Evolutionary conservation across 2,113 vertebrate genomes (phyloP).

Genomic region (Prunella himalayana): DNA sequence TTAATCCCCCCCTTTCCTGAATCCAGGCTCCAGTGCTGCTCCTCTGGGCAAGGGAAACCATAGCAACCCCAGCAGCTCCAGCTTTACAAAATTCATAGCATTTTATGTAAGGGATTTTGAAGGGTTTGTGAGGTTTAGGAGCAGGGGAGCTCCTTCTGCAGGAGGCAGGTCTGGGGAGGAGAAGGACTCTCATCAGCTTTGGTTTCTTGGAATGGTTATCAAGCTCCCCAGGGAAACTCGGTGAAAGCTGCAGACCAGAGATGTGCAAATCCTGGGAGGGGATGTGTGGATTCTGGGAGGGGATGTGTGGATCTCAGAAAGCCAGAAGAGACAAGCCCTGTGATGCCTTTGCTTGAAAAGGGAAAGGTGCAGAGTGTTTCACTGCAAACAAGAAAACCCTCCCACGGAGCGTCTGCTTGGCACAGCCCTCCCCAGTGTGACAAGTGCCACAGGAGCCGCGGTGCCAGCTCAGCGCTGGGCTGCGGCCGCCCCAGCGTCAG

Average conservation of each 20-base stretch:
- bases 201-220: background rate
- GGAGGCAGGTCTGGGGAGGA: background rate
- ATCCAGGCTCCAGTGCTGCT: slow-evolving; percentile 42
- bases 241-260: background rate
- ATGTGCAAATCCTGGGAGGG: background rate
- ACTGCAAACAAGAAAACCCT: slow-evolving; percentile 65
- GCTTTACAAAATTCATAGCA: slow-evolving; percentile 41
- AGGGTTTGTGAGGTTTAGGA: slow-evolving; percentile 9
- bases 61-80: slow-evolving; percentile 62
- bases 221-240: rapidly evolving
- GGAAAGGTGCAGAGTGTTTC: slow-evolving; percentile 63
- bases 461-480: background rate
- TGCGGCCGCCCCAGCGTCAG: background rate
- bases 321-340: background rate
- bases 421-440: slow-evolving; percentile 21
- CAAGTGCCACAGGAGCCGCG: background rate
- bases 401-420: slow-evolving; percentile 62
- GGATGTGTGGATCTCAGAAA: rapidly evolving
- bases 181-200: background rate
- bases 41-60: slow-evolving; percentile 61
- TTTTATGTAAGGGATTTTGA: slow-evolving; percentile 18
- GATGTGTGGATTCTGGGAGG: background rate
- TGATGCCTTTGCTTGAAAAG: background rate
- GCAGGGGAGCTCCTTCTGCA: background rate
- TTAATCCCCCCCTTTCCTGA: slow-evolving; percentile 27